phyloP scores from a whole-genome alignment of 1,140 invertebrate species.

The Sarcophaga peregrina region DNA sequence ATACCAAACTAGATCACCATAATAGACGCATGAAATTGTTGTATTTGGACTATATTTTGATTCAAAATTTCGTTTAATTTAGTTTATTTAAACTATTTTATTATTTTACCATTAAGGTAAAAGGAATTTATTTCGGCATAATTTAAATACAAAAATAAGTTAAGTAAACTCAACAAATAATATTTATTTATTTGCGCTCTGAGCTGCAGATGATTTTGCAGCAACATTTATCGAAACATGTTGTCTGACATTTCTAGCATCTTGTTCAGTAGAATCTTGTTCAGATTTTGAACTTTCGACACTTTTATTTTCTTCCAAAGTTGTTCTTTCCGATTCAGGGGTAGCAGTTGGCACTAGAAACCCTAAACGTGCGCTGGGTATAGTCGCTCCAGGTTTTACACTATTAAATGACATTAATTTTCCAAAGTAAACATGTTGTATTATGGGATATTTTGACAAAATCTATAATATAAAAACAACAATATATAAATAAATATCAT shows the following conservation, averaged over 20 bases:
- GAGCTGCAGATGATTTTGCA: neutral
- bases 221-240: neutral
- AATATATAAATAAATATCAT: neutral
- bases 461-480: constrained; percentile 72
- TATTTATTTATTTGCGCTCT: neutral
- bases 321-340: neutral
- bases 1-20: too few relatives aligned
- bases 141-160: too few relatives aligned
- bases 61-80: too few relatives aligned
- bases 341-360: constrained; percentile 50
- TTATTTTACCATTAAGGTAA: too few relatives aligned
- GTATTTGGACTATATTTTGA: too few relatives aligned
- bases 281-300: neutral
- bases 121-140: too few relatives aligned
- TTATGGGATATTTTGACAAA: constrained; percentile 94
- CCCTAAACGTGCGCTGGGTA: constrained; percentile 55
- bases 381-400: constrained; percentile 59
- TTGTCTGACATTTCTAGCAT: neutral
- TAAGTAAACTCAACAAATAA: too few relatives aligned
- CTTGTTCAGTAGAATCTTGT: constrained; percentile 1
- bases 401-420: constrained; percentile 79
- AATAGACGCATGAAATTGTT: too few relatives aligned
- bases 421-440: constrained; percentile 98
- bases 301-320: neutral
- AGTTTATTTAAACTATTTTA: too few relatives aligned